These are phyloP conservation scores for Gallirallus australis DNA, from an alignment of 2,797 vertebrate genomes.

Conservation along the genomic window DNA sequence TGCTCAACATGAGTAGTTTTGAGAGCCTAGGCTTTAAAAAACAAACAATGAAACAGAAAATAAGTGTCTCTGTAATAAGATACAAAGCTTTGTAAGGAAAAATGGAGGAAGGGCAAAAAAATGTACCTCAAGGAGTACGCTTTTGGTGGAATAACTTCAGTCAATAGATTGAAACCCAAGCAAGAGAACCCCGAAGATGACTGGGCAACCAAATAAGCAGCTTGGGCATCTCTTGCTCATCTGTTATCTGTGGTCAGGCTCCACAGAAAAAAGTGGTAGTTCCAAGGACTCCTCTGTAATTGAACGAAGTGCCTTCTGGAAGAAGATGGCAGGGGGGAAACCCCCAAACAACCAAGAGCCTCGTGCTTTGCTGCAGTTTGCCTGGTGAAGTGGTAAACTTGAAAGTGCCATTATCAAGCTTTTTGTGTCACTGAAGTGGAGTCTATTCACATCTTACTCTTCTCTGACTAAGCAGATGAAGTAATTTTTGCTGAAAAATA, in stretches of 20 bases:
- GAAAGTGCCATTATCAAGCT: not conserved
- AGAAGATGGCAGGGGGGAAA: not conserved
- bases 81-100: not conserved
- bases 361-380: not conserved
- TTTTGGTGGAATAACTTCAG: not conserved
- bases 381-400: not conserved
- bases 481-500: not conserved
- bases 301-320: not conserved
- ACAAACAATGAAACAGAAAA: not conserved
- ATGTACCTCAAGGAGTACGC: fast-evolving
- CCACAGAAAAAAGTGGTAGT: not conserved
- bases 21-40: not conserved
- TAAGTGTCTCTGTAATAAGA: not conserved
- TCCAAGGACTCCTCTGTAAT: not conserved
- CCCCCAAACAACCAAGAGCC: not conserved
- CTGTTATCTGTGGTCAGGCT: not conserved
- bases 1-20: not conserved
- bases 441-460: not conserved
- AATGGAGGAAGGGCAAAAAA: not conserved
- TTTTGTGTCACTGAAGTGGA: not conserved
- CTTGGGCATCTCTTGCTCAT: not conserved
- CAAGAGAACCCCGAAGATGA: not conserved
- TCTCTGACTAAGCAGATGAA: not conserved
- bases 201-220: not conserved
- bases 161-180: not conserved